Conservation (phyloP, 1,140 invertebrate genomes). For the Apis florea region DNA sequence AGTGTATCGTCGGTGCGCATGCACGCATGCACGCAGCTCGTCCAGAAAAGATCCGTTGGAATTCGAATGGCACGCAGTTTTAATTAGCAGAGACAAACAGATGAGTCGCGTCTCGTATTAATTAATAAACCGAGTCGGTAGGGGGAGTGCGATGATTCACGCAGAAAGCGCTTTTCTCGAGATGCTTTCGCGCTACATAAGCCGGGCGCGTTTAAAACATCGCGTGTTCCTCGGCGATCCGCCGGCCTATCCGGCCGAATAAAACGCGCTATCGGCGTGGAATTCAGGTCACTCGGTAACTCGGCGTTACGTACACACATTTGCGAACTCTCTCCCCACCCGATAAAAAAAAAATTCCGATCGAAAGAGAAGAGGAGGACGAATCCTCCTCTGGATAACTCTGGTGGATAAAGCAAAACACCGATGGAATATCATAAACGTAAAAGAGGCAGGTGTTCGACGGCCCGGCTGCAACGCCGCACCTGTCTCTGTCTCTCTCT, state of each 20-base stretch:
- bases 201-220: neutral
- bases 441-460: too few relatives aligned
- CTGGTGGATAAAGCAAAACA: too few relatives aligned
- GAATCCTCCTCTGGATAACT: too few relatives aligned
- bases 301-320: neutral
- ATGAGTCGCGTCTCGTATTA: conserved; percentile 50
- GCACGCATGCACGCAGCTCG: neutral
- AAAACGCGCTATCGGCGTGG: conserved; percentile 1
- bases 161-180: conserved; percentile 22
- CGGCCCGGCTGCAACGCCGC: too few relatives aligned
- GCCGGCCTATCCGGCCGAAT: neutral
- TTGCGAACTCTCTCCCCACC: neutral
- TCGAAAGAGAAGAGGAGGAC: neutral
- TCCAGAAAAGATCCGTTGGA: conserved; percentile 40
- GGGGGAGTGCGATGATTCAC: conserved; percentile 51
- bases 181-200: neutral
- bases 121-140: conserved; percentile 56
- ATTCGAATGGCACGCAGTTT: conserved; percentile 43
- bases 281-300: conserved; percentile 31
- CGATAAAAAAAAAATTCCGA: neutral
- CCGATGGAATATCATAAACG: too few relatives aligned
- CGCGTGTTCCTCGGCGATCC: neutral
- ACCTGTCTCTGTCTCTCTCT: too few relatives aligned
- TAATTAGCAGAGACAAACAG: conserved; percentile 55
- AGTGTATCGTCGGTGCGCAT: too few relatives aligned